Percentiles rank a stretch among this genome's conserved stretches.
These are phyloP conservation scores for Probosciger aterrimus DNA, from an alignment of 2,113 vertebrate species.

Conservation along the genomic window DNA sequence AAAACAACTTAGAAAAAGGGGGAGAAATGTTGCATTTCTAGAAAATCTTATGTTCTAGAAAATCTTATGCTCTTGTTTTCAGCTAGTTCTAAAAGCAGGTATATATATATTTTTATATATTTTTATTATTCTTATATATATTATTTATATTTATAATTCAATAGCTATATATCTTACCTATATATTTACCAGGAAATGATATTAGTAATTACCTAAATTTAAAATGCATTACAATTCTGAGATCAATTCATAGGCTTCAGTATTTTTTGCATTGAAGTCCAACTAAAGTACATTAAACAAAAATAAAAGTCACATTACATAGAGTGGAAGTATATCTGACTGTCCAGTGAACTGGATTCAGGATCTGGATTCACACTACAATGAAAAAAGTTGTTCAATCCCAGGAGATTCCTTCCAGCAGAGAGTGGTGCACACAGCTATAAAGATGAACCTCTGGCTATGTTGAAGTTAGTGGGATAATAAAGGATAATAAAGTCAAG, in stretches of 20 bases:
- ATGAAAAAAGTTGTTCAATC: background rate
- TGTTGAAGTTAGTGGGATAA: background rate
- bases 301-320: background rate
- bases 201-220: background rate
- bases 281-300: background rate
- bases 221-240: background rate
- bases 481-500: background rate
- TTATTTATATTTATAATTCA: background rate
- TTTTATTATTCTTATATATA: background rate
- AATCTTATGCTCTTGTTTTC: background rate
- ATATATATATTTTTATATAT: background rate
- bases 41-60: background rate
- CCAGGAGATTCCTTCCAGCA: background rate
- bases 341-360: background rate
- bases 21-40: background rate
- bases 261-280: background rate
- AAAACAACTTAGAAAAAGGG: background rate
- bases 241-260: background rate
- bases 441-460: background rate
- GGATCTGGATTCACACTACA: background rate
- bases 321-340: background rate
- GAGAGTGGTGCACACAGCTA: background rate
- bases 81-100: background rate
- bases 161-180: background rate
- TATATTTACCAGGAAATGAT: background rate